A percentile compares a stretch with the other conserved stretches of the same genome.
Evolutionary conservation across 2,888 invertebrate genomes (phyloP).

Genomic region (Alviniconcha strummeri): DNA sequence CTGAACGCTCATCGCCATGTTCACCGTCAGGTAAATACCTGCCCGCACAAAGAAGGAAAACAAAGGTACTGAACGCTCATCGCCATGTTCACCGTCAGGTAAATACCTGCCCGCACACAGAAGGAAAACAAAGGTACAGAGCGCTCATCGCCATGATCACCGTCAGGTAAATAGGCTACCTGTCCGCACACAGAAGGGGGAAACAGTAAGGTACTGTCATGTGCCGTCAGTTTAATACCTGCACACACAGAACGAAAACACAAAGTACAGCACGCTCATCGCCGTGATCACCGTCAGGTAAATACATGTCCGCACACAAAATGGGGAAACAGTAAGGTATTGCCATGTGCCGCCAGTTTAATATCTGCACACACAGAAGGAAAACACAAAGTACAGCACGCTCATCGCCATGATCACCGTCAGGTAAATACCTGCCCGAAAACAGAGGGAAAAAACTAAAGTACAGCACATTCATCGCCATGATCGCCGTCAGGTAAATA

Average conservation of each 20-base stretch:
- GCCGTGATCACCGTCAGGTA: conserved; percentile 75
- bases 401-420: conserved; percentile 75
- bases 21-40: conserved; percentile 60
- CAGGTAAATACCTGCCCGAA: conserved; percentile 72
- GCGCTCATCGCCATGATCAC: too few species aligned
- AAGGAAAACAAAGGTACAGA: neutral
- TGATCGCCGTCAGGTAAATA: conserved; percentile 74
- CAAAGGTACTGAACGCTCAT: neutral
- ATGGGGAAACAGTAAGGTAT: neutral
- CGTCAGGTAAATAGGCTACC: too few species aligned
- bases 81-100: neutral
- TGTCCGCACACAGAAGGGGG: neutral
- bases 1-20: neutral
- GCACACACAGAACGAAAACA: conserved; percentile 73
- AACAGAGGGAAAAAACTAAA: neutral
- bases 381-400: conserved; percentile 63
- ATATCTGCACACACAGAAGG: too few species aligned
- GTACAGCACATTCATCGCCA: conserved; percentile 73
- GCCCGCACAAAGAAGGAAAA: conserved; percentile 9
- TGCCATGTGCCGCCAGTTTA: too few species aligned
- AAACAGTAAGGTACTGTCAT: too few species aligned
- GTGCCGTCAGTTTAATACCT: conserved; percentile 32
- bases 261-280: conserved; percentile 73
- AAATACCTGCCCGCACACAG: too few species aligned
- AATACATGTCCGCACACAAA: conserved; percentile 64